These are phyloP conservation scores for Trypoxylon attenuatum DNA, from an alignment of 2,888 invertebrate genomes.

Conservation along the genomic window DNA sequence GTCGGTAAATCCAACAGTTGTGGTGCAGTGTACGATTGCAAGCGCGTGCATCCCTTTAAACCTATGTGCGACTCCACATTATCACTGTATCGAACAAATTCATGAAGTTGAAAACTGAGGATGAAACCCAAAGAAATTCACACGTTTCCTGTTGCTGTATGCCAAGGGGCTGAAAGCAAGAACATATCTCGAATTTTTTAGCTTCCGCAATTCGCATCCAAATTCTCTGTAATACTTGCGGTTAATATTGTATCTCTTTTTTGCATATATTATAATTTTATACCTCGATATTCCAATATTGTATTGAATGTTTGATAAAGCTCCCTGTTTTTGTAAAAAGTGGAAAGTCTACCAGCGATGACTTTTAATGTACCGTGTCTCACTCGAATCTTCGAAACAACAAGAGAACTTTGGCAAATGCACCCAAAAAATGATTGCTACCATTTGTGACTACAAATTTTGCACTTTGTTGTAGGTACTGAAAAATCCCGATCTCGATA, in stretches of 20 bases:
- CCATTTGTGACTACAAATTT: too few relatives aligned
- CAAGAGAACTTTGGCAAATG: too few relatives aligned
- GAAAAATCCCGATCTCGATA: constrained; percentile 70
- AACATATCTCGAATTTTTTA: constrained; percentile 1
- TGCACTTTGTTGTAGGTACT: constrained; percentile 62
- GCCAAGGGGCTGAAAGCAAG: constrained; percentile 11
- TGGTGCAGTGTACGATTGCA: constrained; percentile 43
- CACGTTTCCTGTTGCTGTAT: constrained; percentile 30
- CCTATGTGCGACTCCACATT: constrained; percentile 28
- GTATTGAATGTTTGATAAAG: too few relatives aligned
- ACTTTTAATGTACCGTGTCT: too few relatives aligned
- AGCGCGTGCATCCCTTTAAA: constrained; percentile 43
- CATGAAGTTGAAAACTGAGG: constrained; percentile 40
- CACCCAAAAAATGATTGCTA: too few relatives aligned
- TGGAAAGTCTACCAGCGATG: too few relatives aligned
- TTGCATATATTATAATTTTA: too few relatives aligned
- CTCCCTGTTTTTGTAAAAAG: too few relatives aligned
- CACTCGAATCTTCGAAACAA: too few relatives aligned
- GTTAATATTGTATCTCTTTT: constrained; percentile 36
- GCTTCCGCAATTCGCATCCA: constrained; percentile 16
- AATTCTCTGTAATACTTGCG: constrained; percentile 24
- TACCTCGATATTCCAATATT: too few relatives aligned
- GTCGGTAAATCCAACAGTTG: constrained; percentile 56
- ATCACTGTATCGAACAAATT: constrained; percentile 47
- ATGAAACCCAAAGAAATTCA: constrained; percentile 48